A percentile compares a stretch with the other conserved stretches of the same genome.
These are phyloP conservation scores for Melinaea menophilus DNA, from an alignment of 2,888 invertebrate genomes.

Conservation along the genomic window DNA sequence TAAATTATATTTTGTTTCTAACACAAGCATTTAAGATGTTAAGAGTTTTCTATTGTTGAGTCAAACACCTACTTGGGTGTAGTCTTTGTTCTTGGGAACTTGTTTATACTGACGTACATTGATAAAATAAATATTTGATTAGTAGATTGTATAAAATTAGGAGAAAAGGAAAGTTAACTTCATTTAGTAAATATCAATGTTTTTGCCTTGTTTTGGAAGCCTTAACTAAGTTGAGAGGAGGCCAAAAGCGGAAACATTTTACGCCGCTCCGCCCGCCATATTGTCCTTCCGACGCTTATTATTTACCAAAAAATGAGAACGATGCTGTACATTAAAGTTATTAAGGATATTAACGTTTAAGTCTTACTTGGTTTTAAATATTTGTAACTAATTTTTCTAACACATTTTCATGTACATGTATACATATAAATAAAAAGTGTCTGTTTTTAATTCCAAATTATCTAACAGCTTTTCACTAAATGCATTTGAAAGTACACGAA, in stretches of 20 bases:
- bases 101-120: constrained; percentile 9
- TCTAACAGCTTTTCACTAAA: no score
- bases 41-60: no score
- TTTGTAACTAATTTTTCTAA: constrained; percentile 9
- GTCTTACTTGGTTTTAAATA: constrained; percentile 13
- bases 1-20: no score
- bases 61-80: neutral
- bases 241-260: constrained; percentile 75
- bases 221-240: constrained; percentile 74
- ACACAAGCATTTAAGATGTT: no score
- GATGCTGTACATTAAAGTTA: constrained; percentile 24
- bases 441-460: no score
- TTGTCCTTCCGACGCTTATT: constrained; percentile 45
- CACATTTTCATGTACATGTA: neutral
- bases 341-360: constrained; percentile 18
- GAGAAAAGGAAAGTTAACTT: constrained; percentile 34
- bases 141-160: constrained; percentile 31
- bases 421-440: neutral
- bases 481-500: no score
- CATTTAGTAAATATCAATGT: constrained; percentile 39
- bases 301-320: constrained; percentile 26
- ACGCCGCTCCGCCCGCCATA: constrained; percentile 48
- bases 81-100: neutral
- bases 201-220: constrained; percentile 69
- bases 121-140: constrained; percentile 29